Conservation (phyloP, 2,888 invertebrate species). For the Atrina japonica region DNA sequence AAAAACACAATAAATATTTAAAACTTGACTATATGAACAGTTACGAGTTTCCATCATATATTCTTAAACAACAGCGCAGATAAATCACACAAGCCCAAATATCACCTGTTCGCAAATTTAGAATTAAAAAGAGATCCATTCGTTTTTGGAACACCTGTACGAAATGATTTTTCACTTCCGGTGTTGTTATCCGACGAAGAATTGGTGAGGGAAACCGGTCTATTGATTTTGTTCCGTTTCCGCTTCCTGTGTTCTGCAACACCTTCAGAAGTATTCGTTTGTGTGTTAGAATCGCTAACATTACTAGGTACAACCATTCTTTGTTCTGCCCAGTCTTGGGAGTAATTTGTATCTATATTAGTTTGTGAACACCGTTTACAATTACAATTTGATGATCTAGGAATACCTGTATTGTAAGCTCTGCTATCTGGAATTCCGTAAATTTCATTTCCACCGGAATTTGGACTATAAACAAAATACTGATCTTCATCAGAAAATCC, state of each 20-base stretch:
- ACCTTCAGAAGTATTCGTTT: background rate
- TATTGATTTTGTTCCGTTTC: conserved; percentile 18
- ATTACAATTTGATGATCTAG: conserved; percentile 13
- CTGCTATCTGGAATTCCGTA: conserved; percentile 35
- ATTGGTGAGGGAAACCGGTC: conserved; percentile 14
- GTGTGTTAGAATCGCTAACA: background rate
- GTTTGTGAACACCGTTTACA: conserved; percentile 31
- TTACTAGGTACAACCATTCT: background rate
- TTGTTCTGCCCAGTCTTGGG: background rate
- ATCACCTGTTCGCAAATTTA: conserved; percentile 33
- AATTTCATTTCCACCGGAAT: conserved; percentile 31
- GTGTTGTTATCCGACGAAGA: conserved; percentile 32
- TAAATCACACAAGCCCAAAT: no score
- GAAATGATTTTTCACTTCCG: conserved; percentile 37
- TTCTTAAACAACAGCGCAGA: no score
- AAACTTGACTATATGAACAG: no score
- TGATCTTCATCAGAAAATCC: conserved; percentile 12
- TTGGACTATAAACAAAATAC: background rate
- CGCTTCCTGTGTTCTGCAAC: conserved; percentile 28
- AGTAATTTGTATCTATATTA: background rate
- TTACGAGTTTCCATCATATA: no score
- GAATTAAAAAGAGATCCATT: conserved; percentile 44
- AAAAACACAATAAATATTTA: no score
- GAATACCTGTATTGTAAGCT: conserved; percentile 4
- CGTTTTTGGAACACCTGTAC: conserved; percentile 34